A percentile compares a stretch with the other conserved stretches of the same genome.
phyloP scores from a whole-genome alignment of 2,797 vertebrate species.

The Mareca penelope region DNA sequence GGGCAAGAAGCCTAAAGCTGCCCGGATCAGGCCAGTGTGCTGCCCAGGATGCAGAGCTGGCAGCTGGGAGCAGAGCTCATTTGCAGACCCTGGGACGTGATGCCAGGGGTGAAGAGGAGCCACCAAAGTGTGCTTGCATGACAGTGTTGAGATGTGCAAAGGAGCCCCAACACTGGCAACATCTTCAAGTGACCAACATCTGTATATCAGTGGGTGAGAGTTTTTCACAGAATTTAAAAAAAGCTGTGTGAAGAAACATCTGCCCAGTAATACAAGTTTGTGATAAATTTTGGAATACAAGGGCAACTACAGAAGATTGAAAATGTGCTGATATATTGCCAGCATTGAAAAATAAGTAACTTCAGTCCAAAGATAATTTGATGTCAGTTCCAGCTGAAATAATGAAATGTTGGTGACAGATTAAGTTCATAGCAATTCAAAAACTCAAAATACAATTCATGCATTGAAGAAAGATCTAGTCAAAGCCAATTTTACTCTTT shows the following conservation, averaged over 20 bases:
- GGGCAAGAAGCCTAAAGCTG: accelerated
- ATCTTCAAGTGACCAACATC: background rate
- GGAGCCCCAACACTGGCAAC: background rate
- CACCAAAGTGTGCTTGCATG: background rate
- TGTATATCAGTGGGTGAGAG: background rate
- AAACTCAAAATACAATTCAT: background rate
- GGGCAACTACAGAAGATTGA: background rate
- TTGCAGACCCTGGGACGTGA: accelerated
- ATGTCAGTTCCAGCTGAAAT: background rate
- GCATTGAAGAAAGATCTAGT: background rate
- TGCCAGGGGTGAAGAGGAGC: background rate
- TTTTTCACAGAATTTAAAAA: background rate
- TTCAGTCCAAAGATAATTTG: background rate
- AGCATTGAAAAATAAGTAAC: background rate
- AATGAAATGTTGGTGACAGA: background rate
- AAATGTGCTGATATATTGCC: background rate
- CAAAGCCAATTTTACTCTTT: background rate
- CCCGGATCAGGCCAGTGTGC: accelerated
- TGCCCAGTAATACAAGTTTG: background rate
- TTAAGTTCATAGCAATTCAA: background rate
- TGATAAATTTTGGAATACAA: background rate
- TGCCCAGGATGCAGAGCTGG: accelerated
- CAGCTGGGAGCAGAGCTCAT: accelerated
- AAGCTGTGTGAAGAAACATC: background rate
- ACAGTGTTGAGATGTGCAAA: background rate